phyloP scores from a whole-genome alignment of 2,113 vertebrate genomes.

The Petrocephalus zakoni region DNA sequence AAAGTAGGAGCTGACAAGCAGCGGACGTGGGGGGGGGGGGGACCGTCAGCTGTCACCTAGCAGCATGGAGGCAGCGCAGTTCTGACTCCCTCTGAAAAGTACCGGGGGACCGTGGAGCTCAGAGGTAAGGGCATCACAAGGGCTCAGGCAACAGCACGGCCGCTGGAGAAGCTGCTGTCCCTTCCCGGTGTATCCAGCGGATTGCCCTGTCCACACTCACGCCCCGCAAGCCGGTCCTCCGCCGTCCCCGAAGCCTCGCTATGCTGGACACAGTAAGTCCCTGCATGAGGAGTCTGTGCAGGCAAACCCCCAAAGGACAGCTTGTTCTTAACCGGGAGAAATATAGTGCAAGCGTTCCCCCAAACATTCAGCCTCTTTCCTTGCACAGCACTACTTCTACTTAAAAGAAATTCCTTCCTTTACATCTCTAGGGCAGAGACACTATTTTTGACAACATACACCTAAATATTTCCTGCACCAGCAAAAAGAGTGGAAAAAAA shows the following conservation, averaged over 20 bases:
- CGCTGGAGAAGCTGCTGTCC: neutral
- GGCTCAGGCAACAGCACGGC: neutral
- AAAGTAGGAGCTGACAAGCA: neutral
- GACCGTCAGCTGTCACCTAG: neutral
- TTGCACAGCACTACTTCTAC: neutral
- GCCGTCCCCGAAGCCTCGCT: neutral
- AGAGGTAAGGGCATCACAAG: neutral
- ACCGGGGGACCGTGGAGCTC: neutral
- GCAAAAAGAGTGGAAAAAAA: neutral
- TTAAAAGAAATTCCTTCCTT: constrained; percentile 3
- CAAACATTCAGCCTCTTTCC: neutral
- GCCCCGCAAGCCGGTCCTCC: neutral
- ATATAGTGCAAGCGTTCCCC: neutral
- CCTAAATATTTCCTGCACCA: neutral
- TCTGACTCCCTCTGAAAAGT: neutral
- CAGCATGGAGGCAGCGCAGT: neutral
- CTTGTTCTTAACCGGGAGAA: neutral
- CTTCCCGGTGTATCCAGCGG: neutral
- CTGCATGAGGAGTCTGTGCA: neutral
- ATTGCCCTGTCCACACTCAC: neutral
- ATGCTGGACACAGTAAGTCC: neutral
- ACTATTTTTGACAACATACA: neutral
- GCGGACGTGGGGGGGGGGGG: neutral
- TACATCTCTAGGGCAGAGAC: neutral
- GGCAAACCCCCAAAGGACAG: neutral